A percentile compares a stretch with the other conserved stretches of the same genome.
Conservation (phyloP, 2,113 vertebrate species). For the Hemichromis elongatus region DNA sequence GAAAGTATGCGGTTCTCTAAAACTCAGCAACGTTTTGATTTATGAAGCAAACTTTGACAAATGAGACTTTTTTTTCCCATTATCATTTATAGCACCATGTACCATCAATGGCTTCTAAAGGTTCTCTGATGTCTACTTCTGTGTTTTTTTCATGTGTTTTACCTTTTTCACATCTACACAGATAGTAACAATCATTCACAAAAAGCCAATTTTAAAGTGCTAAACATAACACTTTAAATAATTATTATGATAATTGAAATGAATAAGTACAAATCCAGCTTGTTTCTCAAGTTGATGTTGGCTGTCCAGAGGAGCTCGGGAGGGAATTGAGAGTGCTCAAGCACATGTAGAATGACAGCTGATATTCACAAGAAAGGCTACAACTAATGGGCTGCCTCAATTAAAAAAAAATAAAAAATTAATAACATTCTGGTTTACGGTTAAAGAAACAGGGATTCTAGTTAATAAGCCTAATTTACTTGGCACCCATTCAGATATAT, state of each 20-base stretch:
- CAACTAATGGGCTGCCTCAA: slow-evolving; percentile 55
- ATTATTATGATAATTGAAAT: neutral
- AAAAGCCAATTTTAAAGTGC: neutral
- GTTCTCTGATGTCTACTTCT: neutral
- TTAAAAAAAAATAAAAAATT: neutral
- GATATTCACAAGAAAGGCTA: slow-evolving; percentile 51
- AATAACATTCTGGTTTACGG: slow-evolving; percentile 8
- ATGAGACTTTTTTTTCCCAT: neutral
- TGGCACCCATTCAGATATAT: slow-evolving; percentile 15
- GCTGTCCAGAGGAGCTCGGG: slow-evolving; percentile 38
- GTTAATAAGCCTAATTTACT: slow-evolving; percentile 47
- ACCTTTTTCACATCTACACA: neutral
- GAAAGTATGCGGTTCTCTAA: slow-evolving; percentile 2
- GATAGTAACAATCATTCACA: neutral
- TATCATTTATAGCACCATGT: neutral
- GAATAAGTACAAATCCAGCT: neutral
- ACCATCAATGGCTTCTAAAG: neutral
- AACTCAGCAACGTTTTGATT: neutral
- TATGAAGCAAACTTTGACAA: neutral
- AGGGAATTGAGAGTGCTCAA: slow-evolving; percentile 52
- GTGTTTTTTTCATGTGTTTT: neutral
- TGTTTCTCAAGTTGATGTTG: slow-evolving; percentile 11
- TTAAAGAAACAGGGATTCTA: slow-evolving; percentile 14
- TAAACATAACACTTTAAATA: neutral
- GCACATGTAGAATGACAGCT: slow-evolving; percentile 46